Evolutionary conservation across 2,113 vertebrate species (phyloP), one percentile per base, ranked within the genome.

Genomic region (Stegastes partitus): DNA sequence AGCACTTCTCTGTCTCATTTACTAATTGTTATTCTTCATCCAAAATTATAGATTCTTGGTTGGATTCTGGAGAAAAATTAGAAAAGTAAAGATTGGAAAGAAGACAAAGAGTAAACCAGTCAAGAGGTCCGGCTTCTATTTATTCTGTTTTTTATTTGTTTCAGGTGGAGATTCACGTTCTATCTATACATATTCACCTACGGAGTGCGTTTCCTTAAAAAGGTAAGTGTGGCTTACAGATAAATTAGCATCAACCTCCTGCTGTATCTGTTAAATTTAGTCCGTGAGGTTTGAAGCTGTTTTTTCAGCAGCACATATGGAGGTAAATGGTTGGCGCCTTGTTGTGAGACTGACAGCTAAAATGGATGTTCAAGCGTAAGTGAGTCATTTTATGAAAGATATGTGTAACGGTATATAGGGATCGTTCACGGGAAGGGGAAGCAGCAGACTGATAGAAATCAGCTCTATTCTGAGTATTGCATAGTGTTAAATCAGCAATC

Each of bases 81-180:
- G 1, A 78, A 56, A 59, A 51, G 3, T 63, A 39, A 49, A 25
- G 21, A 63, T 19, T 37, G 42, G 8, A 45, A 70, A 54, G 6
- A 25, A 56, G 11, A 56, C 8, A 18, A 3, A 23, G 44, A 16
- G 47, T 49, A 49, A 19, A 49, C 5, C 7, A n/a, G 19, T 49
- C 18, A 49, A 49, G 5, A 4, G 10, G 51, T 54, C 11, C 5
- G 4, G 16, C 12, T 21, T 53, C 5, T 58, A 37, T 61, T 73
- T 0, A 69, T 0, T 26, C 22, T 74, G 4, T 57, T 92, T 21
- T 92, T 92, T 79, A 76, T 83, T 88, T 94, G 89, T 81, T 94
- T 72, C 94, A 99, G 98, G 97, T 99, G 98, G 98, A 96, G 94
- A 93, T 98, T 99, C 92, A 96, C 97, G 37, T 99, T 98, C 95